Percentiles rank a stretch among this genome's conserved stretches.
phyloP scores from a whole-genome alignment of 2,113 vertebrate species.

The Struthidea cinerea region DNA sequence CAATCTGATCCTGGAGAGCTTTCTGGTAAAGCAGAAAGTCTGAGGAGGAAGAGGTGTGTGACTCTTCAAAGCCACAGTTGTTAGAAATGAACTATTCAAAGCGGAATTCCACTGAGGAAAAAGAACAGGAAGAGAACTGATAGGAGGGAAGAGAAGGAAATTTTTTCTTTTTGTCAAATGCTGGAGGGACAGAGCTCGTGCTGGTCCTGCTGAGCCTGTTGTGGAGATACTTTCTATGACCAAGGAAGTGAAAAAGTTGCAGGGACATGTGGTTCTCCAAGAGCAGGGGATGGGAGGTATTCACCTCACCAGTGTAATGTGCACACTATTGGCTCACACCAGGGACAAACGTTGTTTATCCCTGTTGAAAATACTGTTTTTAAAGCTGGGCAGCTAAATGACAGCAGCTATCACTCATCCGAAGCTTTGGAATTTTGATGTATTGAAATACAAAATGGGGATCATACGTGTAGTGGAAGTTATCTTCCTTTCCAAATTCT shows the following conservation, averaged over 20 bases:
- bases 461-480: background rate
- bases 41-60: background rate
- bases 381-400: background rate
- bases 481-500: background rate
- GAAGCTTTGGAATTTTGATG: background rate
- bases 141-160: background rate
- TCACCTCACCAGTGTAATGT: background rate
- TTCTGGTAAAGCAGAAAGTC: background rate
- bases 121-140: background rate
- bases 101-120: background rate
- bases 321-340: fast-evolving
- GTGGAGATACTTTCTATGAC: fast-evolving
- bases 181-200: background rate
- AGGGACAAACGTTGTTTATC: background rate
- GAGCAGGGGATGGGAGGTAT: background rate
- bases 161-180: background rate
- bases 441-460: background rate
- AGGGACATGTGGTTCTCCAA: background rate
- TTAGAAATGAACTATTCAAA: background rate
- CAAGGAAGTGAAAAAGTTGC: background rate
- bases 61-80: background rate
- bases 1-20: background rate
- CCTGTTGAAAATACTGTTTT: background rate
- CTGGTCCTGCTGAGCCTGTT: background rate
- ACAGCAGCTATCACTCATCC: background rate